phyloP scores from a whole-genome alignment of 2,113 vertebrate genomes.

The Cettia cetti region DNA sequence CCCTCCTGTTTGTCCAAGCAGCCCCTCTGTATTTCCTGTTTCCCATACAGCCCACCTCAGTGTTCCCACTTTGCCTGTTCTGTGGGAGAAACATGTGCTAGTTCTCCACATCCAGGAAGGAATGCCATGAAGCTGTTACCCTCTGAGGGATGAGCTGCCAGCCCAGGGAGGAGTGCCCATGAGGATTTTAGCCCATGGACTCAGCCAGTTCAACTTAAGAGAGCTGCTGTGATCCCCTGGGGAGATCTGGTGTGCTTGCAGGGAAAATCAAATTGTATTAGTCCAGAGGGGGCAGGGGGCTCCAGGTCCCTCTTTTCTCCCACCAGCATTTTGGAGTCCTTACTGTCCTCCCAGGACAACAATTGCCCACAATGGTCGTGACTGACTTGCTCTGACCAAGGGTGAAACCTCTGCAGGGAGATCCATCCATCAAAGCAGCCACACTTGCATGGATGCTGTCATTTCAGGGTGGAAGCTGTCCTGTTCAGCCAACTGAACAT shows the following conservation, averaged over 20 bases:
- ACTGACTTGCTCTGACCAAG: background rate
- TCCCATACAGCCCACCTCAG: background rate
- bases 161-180: background rate
- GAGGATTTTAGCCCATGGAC: background rate
- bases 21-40: background rate
- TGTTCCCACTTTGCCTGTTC: background rate
- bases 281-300: background rate
- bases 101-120: background rate
- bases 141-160: background rate
- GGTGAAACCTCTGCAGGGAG: background rate
- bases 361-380: background rate
- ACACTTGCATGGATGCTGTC: background rate
- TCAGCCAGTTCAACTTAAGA: background rate
- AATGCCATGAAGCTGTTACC: background rate
- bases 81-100: fast-evolving
- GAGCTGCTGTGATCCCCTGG: background rate
- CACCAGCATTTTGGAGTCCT: background rate
- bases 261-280: background rate
- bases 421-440: background rate
- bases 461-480: background rate
- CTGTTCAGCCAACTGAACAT: background rate
- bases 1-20: background rate
- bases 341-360: background rate
- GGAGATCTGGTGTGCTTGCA: background rate
- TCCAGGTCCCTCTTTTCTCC: background rate